A percentile compares a stretch with the other conserved stretches of the same genome.
Evolutionary conservation across 2,888 invertebrate species (phyloP).

Genomic region (Troides oblongomaculatus): DNA sequence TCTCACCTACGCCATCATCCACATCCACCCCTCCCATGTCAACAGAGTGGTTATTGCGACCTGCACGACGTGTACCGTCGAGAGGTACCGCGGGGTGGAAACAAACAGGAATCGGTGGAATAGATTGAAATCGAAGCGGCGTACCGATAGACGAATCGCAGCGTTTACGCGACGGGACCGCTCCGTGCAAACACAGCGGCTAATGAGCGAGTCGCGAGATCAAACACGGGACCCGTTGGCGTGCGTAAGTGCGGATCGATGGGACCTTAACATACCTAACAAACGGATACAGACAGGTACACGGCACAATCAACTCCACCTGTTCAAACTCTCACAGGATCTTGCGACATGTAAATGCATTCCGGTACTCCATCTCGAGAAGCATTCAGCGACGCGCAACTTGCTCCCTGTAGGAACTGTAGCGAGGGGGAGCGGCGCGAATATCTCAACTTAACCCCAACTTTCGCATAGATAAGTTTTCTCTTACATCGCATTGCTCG

Average conservation of each 20-base stretch:
- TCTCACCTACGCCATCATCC: too few relatives aligned
- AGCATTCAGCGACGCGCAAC: constrained; percentile 54
- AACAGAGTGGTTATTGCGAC: too few relatives aligned
- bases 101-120: not conserved
- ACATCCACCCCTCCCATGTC: too few relatives aligned
- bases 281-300: constrained; percentile 48
- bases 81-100: not conserved
- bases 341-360: constrained; percentile 76
- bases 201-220: constrained; percentile 52
- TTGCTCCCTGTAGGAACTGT: too few relatives aligned
- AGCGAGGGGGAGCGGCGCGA: constrained; percentile 17
- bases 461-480: too few relatives aligned
- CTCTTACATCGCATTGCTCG: too few relatives aligned
- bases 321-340: constrained; percentile 68
- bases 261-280: constrained; percentile 46
- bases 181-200: constrained; percentile 52
- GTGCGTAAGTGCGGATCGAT: constrained; percentile 44
- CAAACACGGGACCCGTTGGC: constrained; percentile 40
- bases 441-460: constrained; percentile 8
- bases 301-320: constrained; percentile 63
- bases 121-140: not conserved
- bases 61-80: constrained; percentile 1
- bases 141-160: constrained; percentile 18
- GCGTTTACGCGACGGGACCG: constrained; percentile 22
- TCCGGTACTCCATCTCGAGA: constrained; percentile 66